phyloP scores from a whole-genome alignment of 2,888 invertebrate species.

The Salticus scenicus region DNA sequence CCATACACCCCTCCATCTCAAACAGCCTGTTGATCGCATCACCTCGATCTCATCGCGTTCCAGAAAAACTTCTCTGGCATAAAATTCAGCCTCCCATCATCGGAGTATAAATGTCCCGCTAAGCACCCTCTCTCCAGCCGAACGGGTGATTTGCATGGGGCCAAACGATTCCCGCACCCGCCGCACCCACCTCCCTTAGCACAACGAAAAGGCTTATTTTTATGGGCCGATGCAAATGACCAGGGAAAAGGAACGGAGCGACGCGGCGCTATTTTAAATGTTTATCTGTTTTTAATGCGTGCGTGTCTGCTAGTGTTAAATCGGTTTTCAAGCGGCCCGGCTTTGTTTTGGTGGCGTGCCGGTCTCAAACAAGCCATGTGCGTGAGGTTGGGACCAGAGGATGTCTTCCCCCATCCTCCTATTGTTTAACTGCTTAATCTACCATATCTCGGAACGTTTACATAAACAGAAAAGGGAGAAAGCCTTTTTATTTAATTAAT shows the following conservation, averaged over 20 bases:
- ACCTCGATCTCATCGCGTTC: not conserved
- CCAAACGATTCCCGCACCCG: slow-evolving; percentile 25
- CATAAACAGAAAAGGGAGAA: too few relatives aligned
- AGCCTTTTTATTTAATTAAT: too few relatives aligned
- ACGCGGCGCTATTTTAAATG: not conserved
- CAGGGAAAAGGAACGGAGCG: slow-evolving; percentile 23
- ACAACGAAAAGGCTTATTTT: slow-evolving; percentile 43
- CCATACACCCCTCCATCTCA: not conserved
- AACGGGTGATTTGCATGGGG: slow-evolving; percentile 51
- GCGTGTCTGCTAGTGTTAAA: slow-evolving; percentile 12
- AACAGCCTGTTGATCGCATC: slow-evolving; percentile 9
- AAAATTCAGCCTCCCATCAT: slow-evolving; percentile 52
- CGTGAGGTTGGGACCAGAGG: too few relatives aligned
- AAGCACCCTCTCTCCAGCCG: slow-evolving; percentile 46
- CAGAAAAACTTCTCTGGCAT: slow-evolving; percentile 25
- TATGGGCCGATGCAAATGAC: slow-evolving; percentile 66
- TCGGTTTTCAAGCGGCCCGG: not conserved
- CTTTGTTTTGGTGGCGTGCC: slow-evolving; percentile 7
- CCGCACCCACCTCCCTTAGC: not conserved
- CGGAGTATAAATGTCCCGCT: slow-evolving; percentile 43
- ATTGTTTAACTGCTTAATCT: too few relatives aligned
- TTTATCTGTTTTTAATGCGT: slow-evolving; percentile 16
- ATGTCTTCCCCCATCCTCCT: too few relatives aligned
- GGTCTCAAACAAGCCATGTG: not conserved
- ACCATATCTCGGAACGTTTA: too few relatives aligned